These are phyloP conservation scores for Amiota minor DNA, from an alignment of 2,888 invertebrate genomes.

Conservation along the genomic window DNA sequence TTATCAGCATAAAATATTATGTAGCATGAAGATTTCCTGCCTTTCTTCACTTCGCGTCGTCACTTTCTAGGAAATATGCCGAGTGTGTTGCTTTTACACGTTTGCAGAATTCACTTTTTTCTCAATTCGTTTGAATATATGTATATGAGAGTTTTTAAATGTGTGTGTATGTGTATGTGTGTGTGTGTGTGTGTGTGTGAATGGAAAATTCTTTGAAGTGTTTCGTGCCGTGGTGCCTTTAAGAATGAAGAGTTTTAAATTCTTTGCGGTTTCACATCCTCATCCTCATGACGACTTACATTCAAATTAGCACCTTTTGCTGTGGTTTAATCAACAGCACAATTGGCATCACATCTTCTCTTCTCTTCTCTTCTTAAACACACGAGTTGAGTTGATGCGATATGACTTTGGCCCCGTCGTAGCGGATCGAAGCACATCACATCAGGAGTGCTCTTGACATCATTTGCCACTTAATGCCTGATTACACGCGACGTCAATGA, in stretches of 20 bases:
- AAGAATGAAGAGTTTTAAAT: neutral
- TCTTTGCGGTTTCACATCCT: neutral
- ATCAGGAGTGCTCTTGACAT: conserved; percentile 13
- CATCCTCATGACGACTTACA: neutral
- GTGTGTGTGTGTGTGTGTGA: no score
- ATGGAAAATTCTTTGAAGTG: no score
- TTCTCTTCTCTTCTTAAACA: no score
- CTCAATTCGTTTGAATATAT: no score
- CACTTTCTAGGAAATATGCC: neutral
- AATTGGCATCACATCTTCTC: no score
- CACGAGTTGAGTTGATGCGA: neutral
- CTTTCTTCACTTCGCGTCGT: conserved; percentile 47
- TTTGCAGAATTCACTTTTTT: conserved; percentile 18
- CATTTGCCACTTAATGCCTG: conserved; percentile 19
- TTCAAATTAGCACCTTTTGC: neutral
- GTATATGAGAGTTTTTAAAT: no score
- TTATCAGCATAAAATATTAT: conserved; percentile 68
- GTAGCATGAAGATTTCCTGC: conserved; percentile 66
- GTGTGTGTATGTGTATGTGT: neutral
- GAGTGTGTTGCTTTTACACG: conserved; percentile 14
- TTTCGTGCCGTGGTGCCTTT: neutral
- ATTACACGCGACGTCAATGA: neutral
- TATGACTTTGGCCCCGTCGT: neutral
- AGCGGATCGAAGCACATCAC: neutral
- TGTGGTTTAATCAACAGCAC: no score